phyloP scores from a whole-genome alignment of 2,888 invertebrate species.

The Ochropacha duplaris region DNA sequence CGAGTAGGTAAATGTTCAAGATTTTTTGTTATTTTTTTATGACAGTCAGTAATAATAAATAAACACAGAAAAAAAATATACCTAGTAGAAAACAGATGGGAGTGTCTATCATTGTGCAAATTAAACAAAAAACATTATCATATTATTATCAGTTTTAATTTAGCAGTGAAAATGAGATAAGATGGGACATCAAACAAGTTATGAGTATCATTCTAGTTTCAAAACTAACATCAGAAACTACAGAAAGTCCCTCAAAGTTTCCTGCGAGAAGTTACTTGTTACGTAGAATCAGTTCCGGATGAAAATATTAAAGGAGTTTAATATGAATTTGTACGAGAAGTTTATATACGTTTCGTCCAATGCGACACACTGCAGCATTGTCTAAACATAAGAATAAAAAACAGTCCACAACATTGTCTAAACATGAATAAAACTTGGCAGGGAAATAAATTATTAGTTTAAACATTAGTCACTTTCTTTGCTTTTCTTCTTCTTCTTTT shows the following conservation, averaged over 20 bases:
- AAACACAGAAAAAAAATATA: not conserved
- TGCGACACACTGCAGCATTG: not conserved
- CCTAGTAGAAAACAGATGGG: not conserved
- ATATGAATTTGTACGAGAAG: constrained; percentile 14
- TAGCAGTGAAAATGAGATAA: constrained; percentile 16
- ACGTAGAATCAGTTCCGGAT: constrained; percentile 35
- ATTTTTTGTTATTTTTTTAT: not conserved
- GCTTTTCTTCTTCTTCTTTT: constrained; percentile 1
- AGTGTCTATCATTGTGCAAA: not conserved
- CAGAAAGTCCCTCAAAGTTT: constrained; percentile 43
- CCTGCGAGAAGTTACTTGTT: constrained; percentile 37
- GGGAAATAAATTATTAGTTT: constrained; percentile 19
- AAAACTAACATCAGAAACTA: constrained; percentile 48
- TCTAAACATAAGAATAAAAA: not conserved
- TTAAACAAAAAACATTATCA: not conserved
- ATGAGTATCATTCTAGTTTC: constrained; percentile 39
- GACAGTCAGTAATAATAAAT: not conserved
- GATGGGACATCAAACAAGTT: constrained; percentile 25
- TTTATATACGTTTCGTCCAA: constrained; percentile 13
- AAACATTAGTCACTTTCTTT: constrained; percentile 1
- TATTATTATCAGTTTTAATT: not conserved
- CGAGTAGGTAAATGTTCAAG: too few relatives aligned
- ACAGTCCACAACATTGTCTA: not conserved
- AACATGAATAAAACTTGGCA: constrained; percentile 11
- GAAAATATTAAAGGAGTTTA: constrained; percentile 38